Base-by-base conservation (phyloP, 2,888 invertebrate genomes). In the Steinernema scapterisci region DNA sequence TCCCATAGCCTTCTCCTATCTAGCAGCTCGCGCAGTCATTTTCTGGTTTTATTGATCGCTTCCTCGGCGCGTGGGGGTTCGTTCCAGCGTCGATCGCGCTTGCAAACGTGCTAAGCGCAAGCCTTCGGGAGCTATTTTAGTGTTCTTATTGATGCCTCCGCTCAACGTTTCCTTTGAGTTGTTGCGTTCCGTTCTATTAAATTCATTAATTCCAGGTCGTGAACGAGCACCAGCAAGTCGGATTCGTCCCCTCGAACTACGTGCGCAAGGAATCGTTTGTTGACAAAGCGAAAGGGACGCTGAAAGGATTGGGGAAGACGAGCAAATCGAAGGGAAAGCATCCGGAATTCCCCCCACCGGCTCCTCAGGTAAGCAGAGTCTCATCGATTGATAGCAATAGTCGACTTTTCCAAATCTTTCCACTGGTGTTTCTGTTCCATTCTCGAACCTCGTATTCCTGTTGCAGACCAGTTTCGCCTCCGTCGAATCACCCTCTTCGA, bases 191-290 rank as follows among this genome's bases (percentile, higher is more conserved):
- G 5, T 6, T 38, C 38, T 38, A 38, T 38, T 38, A 9, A 38
- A 38, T 38, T 38, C 38, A 38, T 38, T 38, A 38, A 73, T 78
- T 83, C 56, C 92, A 95, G 84, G 97, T 99, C 80, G 95, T 96
- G 89, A 97, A 97, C 89, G 93, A 93, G 77, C 92, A 94, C 86
- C 94, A 93, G 86, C 94, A 95, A 89, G 93, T 95, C 5, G 99
- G 99, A 77, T 99, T 96, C 89, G 97, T 99, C 82, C 99, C 99
- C 79, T 97, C 97, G 89, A 99, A 99, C 90, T 99, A 97, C 90
- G 97, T 99, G 84, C 96, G 97, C 90, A 94, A 95, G 89, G 95
- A 96, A 89, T 96, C 96, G 88, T 95, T 95, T 77, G 95, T 95
- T 54, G 85, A 84, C 76, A 83, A 82, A 73, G 85, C 84, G 31